A percentile compares a stretch with the other conserved stretches of the same genome.
Evolutionary conservation across 2,888 invertebrate genomes (phyloP).

Genomic region (Arctia plantaginis): DNA sequence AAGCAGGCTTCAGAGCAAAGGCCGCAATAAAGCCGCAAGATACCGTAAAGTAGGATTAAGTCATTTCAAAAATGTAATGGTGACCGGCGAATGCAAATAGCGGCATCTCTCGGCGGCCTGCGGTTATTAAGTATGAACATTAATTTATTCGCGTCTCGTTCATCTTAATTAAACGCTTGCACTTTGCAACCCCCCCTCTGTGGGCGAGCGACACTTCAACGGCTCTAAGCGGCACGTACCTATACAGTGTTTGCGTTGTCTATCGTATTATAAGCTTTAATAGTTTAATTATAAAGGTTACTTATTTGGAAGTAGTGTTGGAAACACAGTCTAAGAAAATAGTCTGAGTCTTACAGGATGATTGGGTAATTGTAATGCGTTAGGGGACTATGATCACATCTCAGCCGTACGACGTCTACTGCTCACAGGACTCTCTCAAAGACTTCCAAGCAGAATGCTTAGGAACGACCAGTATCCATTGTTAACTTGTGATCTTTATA

Average conservation of each 20-base stretch:
- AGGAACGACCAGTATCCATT: too few relatives aligned
- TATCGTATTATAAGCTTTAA: conserved; percentile 43
- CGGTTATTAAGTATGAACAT: conserved; percentile 55
- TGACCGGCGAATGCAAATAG: conserved; percentile 60
- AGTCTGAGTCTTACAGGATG: too few relatives aligned
- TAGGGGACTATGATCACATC: not conserved
- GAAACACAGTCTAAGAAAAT: not conserved
- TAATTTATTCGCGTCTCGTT: conserved; percentile 64
- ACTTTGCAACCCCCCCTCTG: conserved; percentile 52
- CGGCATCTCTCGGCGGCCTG: conserved; percentile 47
- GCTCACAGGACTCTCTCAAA: too few relatives aligned
- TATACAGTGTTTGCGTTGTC: conserved; percentile 40
- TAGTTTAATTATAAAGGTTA: conserved; percentile 34
- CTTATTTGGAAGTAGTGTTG: not conserved
- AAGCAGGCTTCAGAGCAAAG: conserved; percentile 18
- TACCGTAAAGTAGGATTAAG: conserved; percentile 48
- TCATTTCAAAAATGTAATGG: conserved; percentile 54
- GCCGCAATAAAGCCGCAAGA: conserved; percentile 37
- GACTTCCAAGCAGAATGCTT: not conserved
- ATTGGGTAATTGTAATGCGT: not conserved
- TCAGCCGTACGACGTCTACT: not conserved
- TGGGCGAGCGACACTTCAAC: conserved; percentile 8
- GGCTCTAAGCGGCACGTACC: conserved; percentile 8
- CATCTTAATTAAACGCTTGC: conserved; percentile 68
- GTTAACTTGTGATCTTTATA: too few relatives aligned